phyloP scores from a whole-genome alignment of 2,113 vertebrate genomes.

The Lucifuga dentata region DNA sequence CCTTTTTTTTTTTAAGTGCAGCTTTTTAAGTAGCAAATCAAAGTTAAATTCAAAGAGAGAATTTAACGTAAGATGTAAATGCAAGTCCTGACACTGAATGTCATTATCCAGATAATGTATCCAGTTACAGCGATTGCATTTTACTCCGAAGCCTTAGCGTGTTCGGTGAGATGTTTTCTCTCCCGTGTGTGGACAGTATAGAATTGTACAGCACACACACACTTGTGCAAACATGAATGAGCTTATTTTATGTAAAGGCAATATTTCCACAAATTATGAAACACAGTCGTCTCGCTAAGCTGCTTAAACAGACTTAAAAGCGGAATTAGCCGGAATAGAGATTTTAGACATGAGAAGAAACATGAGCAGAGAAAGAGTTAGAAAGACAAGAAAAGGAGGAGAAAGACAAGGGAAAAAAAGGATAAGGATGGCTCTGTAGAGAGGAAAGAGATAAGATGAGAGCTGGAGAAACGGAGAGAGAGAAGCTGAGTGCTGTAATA shows the following conservation, averaged over 20 bases:
- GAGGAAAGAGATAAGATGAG: slow-evolving; percentile 5
- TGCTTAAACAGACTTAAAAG: slow-evolving; percentile 36
- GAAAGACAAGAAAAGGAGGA: neutral
- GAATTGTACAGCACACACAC: slow-evolving; percentile 36
- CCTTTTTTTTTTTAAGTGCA: too few relatives aligned
- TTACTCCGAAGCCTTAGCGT: too few relatives aligned
- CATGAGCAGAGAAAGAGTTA: neutral
- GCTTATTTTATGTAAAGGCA: slow-evolving; percentile 35
- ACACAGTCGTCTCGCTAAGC: slow-evolving; percentile 33
- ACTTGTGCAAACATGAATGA: slow-evolving; percentile 56
- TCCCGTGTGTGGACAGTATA: slow-evolving; percentile 37
- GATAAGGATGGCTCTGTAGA: neutral
- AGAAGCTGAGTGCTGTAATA: slow-evolving; percentile 66
- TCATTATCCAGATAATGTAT: too few relatives aligned
- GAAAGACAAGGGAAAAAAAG: neutral
- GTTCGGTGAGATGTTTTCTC: slow-evolving; percentile 41
- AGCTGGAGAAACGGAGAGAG: slow-evolving; percentile 17
- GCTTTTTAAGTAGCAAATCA: too few relatives aligned
- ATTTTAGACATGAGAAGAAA: slow-evolving; percentile 11
- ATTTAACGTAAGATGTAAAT: too few relatives aligned
- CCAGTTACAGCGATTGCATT: too few relatives aligned
- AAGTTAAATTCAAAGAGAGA: too few relatives aligned
- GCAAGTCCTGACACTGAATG: too few relatives aligned
- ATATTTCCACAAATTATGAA: slow-evolving; percentile 59
- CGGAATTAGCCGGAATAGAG: neutral